A percentile compares a stretch with the other conserved stretches of the same genome.
These are phyloP conservation scores for Cinclus cinclus DNA, from an alignment of 2,113 vertebrate genomes.

Conservation along the genomic window DNA sequence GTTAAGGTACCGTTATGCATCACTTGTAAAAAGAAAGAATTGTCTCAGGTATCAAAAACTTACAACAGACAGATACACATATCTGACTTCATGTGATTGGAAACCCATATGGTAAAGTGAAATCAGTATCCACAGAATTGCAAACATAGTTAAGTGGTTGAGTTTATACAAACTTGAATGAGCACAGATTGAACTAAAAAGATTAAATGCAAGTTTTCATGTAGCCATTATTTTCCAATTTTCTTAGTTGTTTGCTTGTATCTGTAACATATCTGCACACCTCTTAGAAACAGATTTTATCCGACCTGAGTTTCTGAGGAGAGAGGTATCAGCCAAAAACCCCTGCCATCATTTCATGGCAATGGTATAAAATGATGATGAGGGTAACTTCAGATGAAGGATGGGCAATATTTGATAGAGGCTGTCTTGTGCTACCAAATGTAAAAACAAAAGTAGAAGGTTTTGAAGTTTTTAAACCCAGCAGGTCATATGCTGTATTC, in stretches of 20 bases:
- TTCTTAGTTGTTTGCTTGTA: not conserved
- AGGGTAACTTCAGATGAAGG: not conserved
- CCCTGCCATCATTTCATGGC: not conserved
- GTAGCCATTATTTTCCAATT: not conserved
- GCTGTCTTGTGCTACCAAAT: not conserved
- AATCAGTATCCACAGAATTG: not conserved
- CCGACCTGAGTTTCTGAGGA: not conserved
- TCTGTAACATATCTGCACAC: not conserved
- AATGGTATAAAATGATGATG: not conserved
- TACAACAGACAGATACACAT: not conserved
- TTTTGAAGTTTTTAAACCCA: not conserved
- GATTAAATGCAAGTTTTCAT: not conserved
- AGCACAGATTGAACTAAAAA: not conserved
- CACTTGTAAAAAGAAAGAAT: not conserved
- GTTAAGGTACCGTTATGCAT: not conserved
- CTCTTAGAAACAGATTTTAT: not conserved
- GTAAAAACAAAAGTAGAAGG: not conserved
- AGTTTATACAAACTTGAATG: not conserved
- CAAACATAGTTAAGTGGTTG: not conserved
- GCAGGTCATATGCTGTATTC: not conserved
- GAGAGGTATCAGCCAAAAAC: not conserved
- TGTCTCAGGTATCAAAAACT: not conserved
- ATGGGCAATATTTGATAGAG: not conserved
- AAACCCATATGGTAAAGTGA: accelerated
- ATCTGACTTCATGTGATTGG: not conserved